phyloP scores from a whole-genome alignment of 2,888 invertebrate species.

The Emesis russula region DNA sequence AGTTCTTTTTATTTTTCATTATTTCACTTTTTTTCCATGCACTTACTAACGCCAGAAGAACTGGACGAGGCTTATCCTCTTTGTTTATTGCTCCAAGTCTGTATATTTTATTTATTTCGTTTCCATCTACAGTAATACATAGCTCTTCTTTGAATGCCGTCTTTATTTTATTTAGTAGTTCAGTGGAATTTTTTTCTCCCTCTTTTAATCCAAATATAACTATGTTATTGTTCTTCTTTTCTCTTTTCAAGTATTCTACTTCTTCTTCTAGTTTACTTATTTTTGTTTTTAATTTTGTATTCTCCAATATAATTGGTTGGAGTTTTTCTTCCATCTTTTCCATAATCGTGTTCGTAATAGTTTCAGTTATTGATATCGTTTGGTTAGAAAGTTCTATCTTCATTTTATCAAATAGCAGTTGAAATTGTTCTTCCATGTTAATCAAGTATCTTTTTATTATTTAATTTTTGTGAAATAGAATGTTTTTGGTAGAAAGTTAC shows the following conservation, averaged over 20 bases:
- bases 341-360: constrained; percentile 53
- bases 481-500: no score
- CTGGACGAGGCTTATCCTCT: constrained; percentile 41
- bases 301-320: constrained; percentile 56
- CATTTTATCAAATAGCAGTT: no score
- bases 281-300: constrained; percentile 57
- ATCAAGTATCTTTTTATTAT: no score
- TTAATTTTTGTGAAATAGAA: no score
- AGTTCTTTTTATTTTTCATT: constrained; percentile 37
- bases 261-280: constrained; percentile 49
- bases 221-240: constrained; percentile 58
- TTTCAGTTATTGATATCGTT: constrained; percentile 13
- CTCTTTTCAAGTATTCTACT: constrained; percentile 52
- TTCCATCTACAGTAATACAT: constrained; percentile 30
- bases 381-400: background rate
- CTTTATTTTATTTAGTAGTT: constrained; percentile 31
- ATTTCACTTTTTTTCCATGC: constrained; percentile 51
- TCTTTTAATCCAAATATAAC: constrained; percentile 51
- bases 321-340: constrained; percentile 66
- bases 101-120: constrained; percentile 35
- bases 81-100: constrained; percentile 32
- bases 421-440: no score
- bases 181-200: constrained; percentile 32
- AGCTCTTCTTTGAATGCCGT: constrained; percentile 33
- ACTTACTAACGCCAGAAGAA: constrained; percentile 42